Conservation (phyloP, 2,113 vertebrate genomes). For the Heteronetta atricapilla region DNA sequence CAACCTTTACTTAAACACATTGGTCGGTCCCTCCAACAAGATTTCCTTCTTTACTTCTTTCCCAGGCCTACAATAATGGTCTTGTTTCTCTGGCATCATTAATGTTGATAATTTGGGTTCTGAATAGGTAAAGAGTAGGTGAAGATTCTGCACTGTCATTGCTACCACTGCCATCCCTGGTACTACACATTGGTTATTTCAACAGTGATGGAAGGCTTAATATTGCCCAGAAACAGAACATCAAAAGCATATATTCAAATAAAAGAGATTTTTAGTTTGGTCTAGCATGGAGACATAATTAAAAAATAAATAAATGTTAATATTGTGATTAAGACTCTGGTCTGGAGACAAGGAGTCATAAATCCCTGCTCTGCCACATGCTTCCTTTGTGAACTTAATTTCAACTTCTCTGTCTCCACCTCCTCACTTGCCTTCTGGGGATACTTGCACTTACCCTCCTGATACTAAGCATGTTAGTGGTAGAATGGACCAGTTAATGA, state of each 20-base stretch:
- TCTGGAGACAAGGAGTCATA: background rate
- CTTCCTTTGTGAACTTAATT: constrained; percentile 35
- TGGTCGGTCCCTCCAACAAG: background rate
- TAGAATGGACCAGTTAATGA: background rate
- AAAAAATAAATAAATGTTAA: background rate
- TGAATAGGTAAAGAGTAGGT: background rate
- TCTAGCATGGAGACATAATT: background rate
- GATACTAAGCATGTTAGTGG: constrained; percentile 36
- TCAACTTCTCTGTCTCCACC: background rate
- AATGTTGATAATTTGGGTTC: background rate
- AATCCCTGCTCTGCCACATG: background rate
- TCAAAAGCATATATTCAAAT: background rate
- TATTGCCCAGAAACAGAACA: background rate
- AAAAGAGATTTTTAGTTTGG: background rate
- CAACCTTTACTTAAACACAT: too few relatives aligned
- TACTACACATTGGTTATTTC: background rate
- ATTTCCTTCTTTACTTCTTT: background rate
- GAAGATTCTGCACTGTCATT: background rate
- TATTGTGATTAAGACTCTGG: background rate
- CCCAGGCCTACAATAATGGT: background rate
- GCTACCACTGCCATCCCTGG: background rate
- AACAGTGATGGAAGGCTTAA: background rate
- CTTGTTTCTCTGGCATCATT: background rate
- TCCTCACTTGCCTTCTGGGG: constrained; percentile 5
- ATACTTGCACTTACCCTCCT: constrained; percentile 28